Conservation (phyloP, 2,797 vertebrate species). For the Acipenser ruthenus region DNA sequence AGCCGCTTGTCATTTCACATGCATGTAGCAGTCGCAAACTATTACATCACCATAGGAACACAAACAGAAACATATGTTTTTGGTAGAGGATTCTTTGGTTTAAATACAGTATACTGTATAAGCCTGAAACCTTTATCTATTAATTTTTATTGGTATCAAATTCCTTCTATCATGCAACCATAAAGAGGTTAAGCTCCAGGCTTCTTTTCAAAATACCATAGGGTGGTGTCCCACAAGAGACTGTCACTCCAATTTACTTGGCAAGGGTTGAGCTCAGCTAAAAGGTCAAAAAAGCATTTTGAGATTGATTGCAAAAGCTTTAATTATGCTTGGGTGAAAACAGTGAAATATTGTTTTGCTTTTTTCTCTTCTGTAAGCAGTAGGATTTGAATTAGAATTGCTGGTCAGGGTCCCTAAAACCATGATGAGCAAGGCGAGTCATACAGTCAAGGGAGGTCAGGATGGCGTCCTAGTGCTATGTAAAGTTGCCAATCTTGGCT, state of each 20-base stretch:
- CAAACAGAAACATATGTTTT: slow-evolving; percentile 66
- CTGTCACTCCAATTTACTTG: slow-evolving; percentile 15
- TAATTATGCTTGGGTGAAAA: slow-evolving; percentile 15
- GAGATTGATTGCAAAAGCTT: slow-evolving; percentile 4
- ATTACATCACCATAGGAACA: slow-evolving; percentile 67
- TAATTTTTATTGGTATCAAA: slow-evolving; percentile 11
- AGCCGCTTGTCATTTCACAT: slow-evolving; percentile 65
- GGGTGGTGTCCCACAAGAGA: neutral
- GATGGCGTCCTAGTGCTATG: too few relatives aligned
- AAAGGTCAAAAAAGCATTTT: neutral
- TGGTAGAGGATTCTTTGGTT: slow-evolving; percentile 5
- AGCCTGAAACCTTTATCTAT: neutral
- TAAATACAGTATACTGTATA: neutral
- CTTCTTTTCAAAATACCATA: slow-evolving; percentile 9
- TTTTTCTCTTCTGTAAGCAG: neutral
- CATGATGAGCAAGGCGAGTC: too few relatives aligned
- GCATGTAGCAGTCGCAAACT: slow-evolving; percentile 64
- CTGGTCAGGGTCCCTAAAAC: too few relatives aligned
- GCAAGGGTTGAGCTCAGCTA: neutral
- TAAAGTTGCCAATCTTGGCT: too few relatives aligned
- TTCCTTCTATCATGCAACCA: neutral
- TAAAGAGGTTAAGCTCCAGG: slow-evolving; percentile 10
- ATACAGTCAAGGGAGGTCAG: too few relatives aligned
- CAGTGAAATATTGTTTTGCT: slow-evolving; percentile 3
- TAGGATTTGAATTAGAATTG: neutral